Evolutionary conservation across 2,888 invertebrate species (phyloP).

Genomic region (Atherix ibis): DNA sequence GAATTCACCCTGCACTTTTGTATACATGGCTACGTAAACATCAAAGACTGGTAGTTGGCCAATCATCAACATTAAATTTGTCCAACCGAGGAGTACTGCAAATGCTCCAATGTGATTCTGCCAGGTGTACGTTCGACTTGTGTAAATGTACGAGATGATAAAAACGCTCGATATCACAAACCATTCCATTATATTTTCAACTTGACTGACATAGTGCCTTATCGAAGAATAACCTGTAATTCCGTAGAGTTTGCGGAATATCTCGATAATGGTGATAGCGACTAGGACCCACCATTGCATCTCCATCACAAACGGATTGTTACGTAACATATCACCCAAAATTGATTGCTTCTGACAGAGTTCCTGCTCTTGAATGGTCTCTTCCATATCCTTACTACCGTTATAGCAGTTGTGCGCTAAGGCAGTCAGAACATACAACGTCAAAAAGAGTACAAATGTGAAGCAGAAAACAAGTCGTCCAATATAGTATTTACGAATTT

Average conservation of each 20-base stretch:
- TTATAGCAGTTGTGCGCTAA: slow-evolving; percentile 75
- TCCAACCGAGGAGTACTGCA: slow-evolving; percentile 74
- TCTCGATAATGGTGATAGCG: slow-evolving; percentile 63
- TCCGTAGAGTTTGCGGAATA: slow-evolving; percentile 64
- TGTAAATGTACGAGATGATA: slow-evolving; percentile 66
- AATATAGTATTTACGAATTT: slow-evolving; percentile 75
- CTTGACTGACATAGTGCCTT: slow-evolving; percentile 66
- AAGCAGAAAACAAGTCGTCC: slow-evolving; percentile 63
- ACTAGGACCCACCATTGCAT: slow-evolving; percentile 73
- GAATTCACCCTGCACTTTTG: slow-evolving; percentile 73
- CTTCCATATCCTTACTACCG: slow-evolving; percentile 59
- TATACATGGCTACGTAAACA: slow-evolving; percentile 82
- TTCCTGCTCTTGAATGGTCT: slow-evolving; percentile 53
- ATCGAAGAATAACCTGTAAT: slow-evolving; percentile 67
- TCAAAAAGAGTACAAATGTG: slow-evolving; percentile 64
- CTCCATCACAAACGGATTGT: slow-evolving; percentile 61
- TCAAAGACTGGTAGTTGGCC: slow-evolving; percentile 78
- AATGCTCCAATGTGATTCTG: slow-evolving; percentile 78
- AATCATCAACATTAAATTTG: slow-evolving; percentile 80
- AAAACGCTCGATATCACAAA: slow-evolving; percentile 72
- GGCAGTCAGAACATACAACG: slow-evolving; percentile 65
- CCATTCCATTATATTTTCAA: slow-evolving; percentile 78
- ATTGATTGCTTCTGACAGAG: slow-evolving; percentile 65
- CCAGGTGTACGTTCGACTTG: slow-evolving; percentile 62
- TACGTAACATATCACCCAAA: slow-evolving; percentile 55